These are phyloP conservation scores for Chorisops tibialis DNA, from an alignment of 2,888 invertebrate species.

Conservation along the genomic window DNA sequence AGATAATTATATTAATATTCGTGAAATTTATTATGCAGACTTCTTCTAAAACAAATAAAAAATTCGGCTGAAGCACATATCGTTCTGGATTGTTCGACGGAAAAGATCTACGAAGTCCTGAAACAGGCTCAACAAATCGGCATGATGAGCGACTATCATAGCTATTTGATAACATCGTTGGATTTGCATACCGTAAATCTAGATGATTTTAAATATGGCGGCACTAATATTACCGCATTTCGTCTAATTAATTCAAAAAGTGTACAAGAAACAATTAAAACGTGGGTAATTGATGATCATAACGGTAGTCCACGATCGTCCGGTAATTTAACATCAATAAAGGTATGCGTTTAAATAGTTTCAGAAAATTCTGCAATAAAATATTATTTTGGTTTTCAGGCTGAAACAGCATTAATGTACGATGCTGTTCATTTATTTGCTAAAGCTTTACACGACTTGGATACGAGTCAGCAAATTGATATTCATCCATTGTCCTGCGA, in stretches of 20 bases:
- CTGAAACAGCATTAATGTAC: constrained; percentile 94
- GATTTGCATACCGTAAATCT: constrained; percentile 89
- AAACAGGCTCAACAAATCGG: constrained; percentile 95
- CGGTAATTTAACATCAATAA: constrained; percentile 48
- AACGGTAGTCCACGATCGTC: constrained; percentile 49
- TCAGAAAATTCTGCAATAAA: too few species aligned
- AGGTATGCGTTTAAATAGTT: constrained; percentile 46
- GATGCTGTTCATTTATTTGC: constrained; percentile 94
- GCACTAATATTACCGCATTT: constrained; percentile 92
- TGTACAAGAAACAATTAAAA: constrained; percentile 71
- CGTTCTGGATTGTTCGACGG: constrained; percentile 83
- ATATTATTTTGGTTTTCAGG: constrained; percentile 54
- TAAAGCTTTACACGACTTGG: constrained; percentile 86
- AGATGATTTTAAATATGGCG: constrained; percentile 91
- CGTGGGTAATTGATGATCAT: constrained; percentile 75
- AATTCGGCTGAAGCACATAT: constrained; percentile 89
- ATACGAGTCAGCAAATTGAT: constrained; percentile 84
- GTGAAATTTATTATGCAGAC: constrained; percentile 55
- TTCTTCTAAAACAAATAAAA: constrained; percentile 85
- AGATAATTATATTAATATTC: too few species aligned
- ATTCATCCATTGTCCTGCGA: constrained; percentile 85
- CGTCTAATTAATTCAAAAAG: constrained; percentile 84
- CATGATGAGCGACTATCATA: constrained; percentile 95
- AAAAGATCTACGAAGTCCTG: constrained; percentile 78
- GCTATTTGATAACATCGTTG: constrained; percentile 88